Evolutionary conservation across 1,140 invertebrate species (phyloP), one percentile per base, ranked within the genome.

Genomic region (Drosophila pruinosa): DNA sequence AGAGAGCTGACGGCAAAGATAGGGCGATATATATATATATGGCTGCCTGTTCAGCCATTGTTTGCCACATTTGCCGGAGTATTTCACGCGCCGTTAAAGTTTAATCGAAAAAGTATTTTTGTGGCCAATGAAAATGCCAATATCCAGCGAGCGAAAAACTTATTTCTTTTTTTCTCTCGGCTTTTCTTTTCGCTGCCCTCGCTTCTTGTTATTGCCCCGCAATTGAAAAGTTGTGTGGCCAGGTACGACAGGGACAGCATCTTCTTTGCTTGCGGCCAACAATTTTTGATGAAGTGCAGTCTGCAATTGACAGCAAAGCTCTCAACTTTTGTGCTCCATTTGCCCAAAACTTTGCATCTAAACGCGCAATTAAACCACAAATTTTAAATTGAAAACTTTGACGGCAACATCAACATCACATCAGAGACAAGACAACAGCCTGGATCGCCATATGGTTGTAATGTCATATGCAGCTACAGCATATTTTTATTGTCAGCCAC

Each of bases 91-190:
- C 81, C 77, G 81, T 86, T 85, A 86, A 85, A 85, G 80, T 85
- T 86, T 86, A 85, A 85, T 85, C 81, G 80, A 85, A 85, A 85
- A 85, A 86, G 81, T 86, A 80, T 85, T 85, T 76, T 85, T 85
- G 81, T 77, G 80, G 72, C 76, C 81, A 85, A 85, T 85, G 81
- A 80, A 85, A 83, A 85, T 86, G 76, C 80, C 80, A 85, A 83
- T 83, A 83, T 78, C 80, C 69, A 58, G 19, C 34, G 14, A 10
- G 10, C 12, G 39, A 47, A 50, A 59, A 85, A 86, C 80, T 83
- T 83, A 68, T 80, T 73, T 57, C 68, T 61, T 70, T 75, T 80
- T 79, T 73, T 70, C 72, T 81, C 75, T 76, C 7, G 24, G n/a
- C 4, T 19, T 31, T 14, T 28, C 2, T 28, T 17, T 17, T 28